These are phyloP conservation scores for Seira musarum DNA, from an alignment of 2,888 invertebrate species.

Conservation along the genomic window DNA sequence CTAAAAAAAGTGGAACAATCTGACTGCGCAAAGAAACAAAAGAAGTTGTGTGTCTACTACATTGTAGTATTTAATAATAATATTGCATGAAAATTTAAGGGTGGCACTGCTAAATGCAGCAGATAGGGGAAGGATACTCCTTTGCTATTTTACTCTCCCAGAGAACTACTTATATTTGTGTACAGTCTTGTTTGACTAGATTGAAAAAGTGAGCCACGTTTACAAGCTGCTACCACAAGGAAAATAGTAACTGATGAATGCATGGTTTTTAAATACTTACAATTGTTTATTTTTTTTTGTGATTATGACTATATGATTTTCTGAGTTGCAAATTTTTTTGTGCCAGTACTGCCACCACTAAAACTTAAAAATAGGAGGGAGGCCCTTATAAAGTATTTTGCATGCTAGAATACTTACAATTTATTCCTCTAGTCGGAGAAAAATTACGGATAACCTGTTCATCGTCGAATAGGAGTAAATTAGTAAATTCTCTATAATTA, in stretches of 20 bases:
- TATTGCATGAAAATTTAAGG: background rate
- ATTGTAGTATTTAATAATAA: background rate
- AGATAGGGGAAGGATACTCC: background rate
- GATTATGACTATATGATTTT: background rate
- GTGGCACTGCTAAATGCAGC: background rate
- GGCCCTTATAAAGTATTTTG: background rate
- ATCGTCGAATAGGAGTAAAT: background rate
- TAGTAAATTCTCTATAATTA: background rate
- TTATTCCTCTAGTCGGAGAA: background rate
- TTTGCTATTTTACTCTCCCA: background rate
- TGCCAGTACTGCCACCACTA: background rate
- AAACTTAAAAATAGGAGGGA: background rate
- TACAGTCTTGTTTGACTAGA: constrained; percentile 42
- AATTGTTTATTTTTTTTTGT: too few relatives aligned
- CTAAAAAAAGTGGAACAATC: constrained; percentile 39
- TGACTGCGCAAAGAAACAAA: constrained; percentile 24
- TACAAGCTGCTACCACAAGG: constrained; percentile 17
- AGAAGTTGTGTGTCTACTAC: constrained; percentile 18
- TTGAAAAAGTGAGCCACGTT: constrained; percentile 43
- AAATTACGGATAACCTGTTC: background rate
- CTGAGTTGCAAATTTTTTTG: background rate
- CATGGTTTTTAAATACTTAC: background rate
- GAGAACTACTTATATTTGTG: constrained; percentile 5
- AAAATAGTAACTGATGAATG: background rate
- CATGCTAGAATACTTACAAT: background rate